These are phyloP conservation scores for Halocynthia aurantium DNA, from an alignment of 23 tunicate species.

Conservation along the genomic window DNA sequence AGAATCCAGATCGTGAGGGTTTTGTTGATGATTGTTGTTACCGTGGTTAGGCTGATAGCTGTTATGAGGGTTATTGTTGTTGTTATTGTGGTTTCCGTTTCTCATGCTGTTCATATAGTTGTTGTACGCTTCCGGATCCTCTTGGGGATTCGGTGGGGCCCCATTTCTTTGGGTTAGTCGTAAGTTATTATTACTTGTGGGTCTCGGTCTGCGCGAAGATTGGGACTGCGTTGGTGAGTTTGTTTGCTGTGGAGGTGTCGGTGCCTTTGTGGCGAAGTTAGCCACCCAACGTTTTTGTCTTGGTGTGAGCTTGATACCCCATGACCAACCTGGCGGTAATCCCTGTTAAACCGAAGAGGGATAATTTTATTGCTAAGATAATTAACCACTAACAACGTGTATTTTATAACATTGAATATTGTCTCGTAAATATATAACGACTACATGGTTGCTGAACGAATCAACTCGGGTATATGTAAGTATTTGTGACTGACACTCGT, in stretches of 20 bases:
- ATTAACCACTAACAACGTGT: too few relatives aligned
- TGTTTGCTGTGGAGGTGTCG: not conserved
- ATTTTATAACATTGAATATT: too few relatives aligned
- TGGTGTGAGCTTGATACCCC: slow-evolving; percentile 49
- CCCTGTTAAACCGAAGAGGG: slow-evolving; percentile 32
- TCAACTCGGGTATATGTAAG: too few relatives aligned
- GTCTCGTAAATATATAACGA: too few relatives aligned
- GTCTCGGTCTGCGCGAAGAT: too few relatives aligned
- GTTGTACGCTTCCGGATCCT: slow-evolving; percentile 32
- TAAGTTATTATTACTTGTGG: not conserved
- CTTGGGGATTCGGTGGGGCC: slow-evolving; percentile 28
- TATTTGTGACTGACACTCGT: too few relatives aligned
- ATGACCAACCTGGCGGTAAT: slow-evolving; percentile 72
- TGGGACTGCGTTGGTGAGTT: not conserved
- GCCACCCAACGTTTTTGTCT: slow-evolving; percentile 20
- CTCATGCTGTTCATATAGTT: slow-evolving; percentile 23
- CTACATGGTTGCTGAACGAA: too few relatives aligned
- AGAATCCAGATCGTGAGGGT: not conserved
- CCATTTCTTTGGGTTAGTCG: slow-evolving; percentile 6
- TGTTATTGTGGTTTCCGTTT: slow-evolving; percentile 23
- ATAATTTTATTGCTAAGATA: too few relatives aligned
- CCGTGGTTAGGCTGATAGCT: slow-evolving; percentile 5
- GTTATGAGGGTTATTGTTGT: not conserved
- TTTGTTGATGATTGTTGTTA: slow-evolving; percentile 6
- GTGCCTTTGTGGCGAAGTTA: slow-evolving; percentile 9